Percentiles rank a stretch among this genome's conserved stretches.
These are phyloP conservation scores for Acropora yongei DNA, from an alignment of 64 coral and sea anemone species.

Conservation along the genomic window DNA sequence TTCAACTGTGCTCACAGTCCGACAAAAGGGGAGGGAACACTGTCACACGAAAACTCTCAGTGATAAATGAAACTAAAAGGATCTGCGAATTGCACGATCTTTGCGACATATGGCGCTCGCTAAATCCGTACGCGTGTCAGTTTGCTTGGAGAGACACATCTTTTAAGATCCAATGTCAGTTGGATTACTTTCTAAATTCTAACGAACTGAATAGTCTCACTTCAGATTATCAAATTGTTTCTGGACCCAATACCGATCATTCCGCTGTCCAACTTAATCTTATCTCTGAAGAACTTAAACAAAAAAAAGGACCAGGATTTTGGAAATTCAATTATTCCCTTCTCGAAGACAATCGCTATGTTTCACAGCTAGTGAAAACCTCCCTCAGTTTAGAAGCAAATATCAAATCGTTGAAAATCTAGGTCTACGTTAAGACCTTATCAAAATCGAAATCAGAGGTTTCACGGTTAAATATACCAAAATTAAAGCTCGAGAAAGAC, in stretches of 20 bases:
- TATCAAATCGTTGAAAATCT: neutral
- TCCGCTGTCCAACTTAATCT: neutral
- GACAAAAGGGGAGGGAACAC: constrained; percentile 32
- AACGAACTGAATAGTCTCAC: neutral
- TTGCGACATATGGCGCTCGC: neutral
- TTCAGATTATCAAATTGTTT: neutral
- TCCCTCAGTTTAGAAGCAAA: neutral
- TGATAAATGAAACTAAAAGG: neutral
- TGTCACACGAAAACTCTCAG: no score
- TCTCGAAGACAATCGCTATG: neutral
- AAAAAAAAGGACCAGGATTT: constrained; percentile 9
- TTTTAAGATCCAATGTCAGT: constrained; percentile 9
- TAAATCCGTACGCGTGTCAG: neutral
- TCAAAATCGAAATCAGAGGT: neutral
- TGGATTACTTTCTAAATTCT: constrained; percentile 47
- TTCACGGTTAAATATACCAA: neutral
- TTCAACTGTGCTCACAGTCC: neutral
- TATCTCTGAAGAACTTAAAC: neutral
- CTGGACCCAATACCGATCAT: neutral
- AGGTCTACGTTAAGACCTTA: constrained; percentile 17
- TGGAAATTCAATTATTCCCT: constrained; percentile 52
- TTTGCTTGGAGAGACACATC: constrained; percentile 32
- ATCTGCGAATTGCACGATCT: neutral
- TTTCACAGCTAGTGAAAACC: neutral
- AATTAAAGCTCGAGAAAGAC: neutral